These are phyloP conservation scores for Coregonus sp. DNA, from an alignment of 2,797 vertebrate species.

Conservation along the genomic window DNA sequence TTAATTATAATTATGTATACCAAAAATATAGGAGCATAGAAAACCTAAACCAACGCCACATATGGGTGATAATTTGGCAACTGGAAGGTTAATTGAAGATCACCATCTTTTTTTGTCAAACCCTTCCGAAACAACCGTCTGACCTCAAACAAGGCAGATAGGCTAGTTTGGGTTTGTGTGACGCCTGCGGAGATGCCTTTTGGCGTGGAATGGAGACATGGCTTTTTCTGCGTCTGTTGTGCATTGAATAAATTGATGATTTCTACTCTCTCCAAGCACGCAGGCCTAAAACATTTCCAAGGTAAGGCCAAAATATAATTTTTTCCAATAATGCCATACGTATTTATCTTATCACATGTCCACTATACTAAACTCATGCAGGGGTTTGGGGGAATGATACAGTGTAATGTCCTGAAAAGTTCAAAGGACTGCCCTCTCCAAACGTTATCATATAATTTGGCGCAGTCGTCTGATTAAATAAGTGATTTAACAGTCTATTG, in stretches of 20 bases:
- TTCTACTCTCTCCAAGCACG: neutral
- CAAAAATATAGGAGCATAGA: neutral
- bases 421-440: conserved; percentile 69
- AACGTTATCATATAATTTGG: conserved; percentile 73
- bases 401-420: conserved; percentile 52
- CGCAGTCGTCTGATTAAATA: conserved; percentile 78
- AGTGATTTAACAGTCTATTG: conserved; percentile 78
- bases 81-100: neutral
- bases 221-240: neutral
- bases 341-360: conserved; percentile 8
- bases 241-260: neutral
- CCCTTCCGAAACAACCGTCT: neutral
- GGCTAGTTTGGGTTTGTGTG: neutral
- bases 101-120: neutral
- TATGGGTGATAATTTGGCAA: too few species aligned
- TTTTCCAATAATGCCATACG: conserved; percentile 5
- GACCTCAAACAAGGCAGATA: neutral
- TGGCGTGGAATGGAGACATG: neutral
- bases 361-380: conserved; percentile 9
- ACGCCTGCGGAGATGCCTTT: neutral
- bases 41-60: neutral
- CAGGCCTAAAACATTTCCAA: neutral
- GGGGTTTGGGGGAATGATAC: conserved; percentile 40
- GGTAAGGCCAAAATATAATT: neutral
- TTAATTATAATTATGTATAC: neutral